A percentile compares a stretch with the other conserved stretches of the same genome.
phyloP scores from a whole-genome alignment of 2,797 vertebrate genomes.

The Amblyraja radiata region DNA sequence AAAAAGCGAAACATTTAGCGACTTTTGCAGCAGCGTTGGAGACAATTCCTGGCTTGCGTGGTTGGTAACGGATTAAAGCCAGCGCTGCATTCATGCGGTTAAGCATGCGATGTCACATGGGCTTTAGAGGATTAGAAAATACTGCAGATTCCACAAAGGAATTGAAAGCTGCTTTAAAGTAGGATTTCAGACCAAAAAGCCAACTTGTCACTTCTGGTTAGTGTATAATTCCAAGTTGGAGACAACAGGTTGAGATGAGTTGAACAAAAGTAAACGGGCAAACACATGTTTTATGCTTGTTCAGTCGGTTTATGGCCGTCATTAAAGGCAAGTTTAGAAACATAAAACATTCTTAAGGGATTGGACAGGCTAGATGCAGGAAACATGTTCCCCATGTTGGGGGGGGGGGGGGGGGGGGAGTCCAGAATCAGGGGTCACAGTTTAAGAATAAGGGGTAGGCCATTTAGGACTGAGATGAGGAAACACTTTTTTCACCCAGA shows the following conservation, averaged over 20 bases:
- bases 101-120: constrained; percentile 8
- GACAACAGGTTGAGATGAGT: neutral
- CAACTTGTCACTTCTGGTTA: neutral
- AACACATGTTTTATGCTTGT: no score
- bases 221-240: neutral
- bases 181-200: constrained; percentile 21
- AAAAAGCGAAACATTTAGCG: neutral
- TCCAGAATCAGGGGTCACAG: no score
- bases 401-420: no score
- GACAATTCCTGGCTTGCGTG: neutral
- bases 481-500: no score
- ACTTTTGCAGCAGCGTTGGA: neutral
- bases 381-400: no score
- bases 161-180: constrained; percentile 62
- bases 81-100: neutral
- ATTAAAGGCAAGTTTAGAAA: no score
- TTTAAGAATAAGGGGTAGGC: no score
- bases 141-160: constrained; percentile 71
- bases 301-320: neutral
- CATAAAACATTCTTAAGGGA: no score
- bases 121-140: constrained; percentile 41
- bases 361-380: no score
- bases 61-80: constrained; percentile 13
- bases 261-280: neutral
- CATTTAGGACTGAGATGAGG: no score